Evolutionary conservation across 2,888 invertebrate genomes (phyloP).

Genomic region (Parelbella ahira): DNA sequence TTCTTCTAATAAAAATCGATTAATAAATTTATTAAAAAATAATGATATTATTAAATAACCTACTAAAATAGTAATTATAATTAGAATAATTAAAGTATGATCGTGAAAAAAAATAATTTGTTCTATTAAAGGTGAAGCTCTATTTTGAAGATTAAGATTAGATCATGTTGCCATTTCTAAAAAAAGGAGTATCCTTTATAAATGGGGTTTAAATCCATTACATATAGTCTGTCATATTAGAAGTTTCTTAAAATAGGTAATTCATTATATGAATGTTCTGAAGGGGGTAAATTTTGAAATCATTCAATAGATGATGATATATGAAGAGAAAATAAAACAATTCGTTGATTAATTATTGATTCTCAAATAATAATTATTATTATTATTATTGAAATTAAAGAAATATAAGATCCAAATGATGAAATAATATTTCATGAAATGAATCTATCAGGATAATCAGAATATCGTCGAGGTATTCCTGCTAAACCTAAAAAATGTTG

Average conservation of each 20-base stretch:
- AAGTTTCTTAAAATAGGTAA: constrained; percentile 79
- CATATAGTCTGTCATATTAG: constrained; percentile 81
- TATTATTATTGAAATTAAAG: constrained; percentile 78
- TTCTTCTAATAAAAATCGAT: constrained; percentile 79
- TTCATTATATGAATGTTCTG: constrained; percentile 82
- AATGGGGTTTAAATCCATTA: constrained; percentile 84
- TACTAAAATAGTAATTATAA: constrained; percentile 82
- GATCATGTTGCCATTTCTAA: constrained; percentile 83
- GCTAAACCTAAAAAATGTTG: constrained; percentile 83
- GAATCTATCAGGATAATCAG: constrained; percentile 84
- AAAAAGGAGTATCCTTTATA: constrained; percentile 83
- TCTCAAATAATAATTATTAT: constrained; percentile 83
- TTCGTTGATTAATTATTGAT: constrained; percentile 76
- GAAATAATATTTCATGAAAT: constrained; percentile 84
- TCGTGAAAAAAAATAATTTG: constrained; percentile 84
- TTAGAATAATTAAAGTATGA: constrained; percentile 80
- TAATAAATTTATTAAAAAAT: constrained; percentile 79
- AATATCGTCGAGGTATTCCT: constrained; percentile 87
- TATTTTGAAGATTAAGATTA: constrained; percentile 80
- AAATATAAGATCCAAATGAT: constrained; percentile 84
- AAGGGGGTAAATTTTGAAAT: constrained; percentile 78
- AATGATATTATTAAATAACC: constrained; percentile 77
- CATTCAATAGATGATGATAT: constrained; percentile 82
- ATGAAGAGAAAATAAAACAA: constrained; percentile 70
- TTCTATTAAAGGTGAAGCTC: constrained; percentile 83